Evolutionary conservation across 2,797 vertebrate genomes (phyloP).

Genomic region (Fistularia tabacaria): DNA sequence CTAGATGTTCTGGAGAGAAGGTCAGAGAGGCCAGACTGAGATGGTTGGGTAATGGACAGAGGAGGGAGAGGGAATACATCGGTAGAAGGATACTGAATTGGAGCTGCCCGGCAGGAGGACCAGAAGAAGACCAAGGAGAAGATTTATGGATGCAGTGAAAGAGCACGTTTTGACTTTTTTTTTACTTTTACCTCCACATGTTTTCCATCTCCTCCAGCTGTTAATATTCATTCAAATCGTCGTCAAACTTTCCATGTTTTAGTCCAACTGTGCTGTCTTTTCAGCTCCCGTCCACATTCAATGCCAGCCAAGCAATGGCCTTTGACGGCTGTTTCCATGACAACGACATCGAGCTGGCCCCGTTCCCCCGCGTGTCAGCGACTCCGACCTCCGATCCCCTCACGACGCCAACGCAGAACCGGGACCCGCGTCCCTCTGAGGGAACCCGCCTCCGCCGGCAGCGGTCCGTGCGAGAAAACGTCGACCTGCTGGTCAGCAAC

Average conservation of each 20-base stretch:
- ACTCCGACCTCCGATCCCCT: conserved; percentile 45
- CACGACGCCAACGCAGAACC: conserved; percentile 20
- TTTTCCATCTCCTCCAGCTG: too few species aligned
- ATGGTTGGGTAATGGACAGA: too few species aligned
- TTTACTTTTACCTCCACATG: too few species aligned
- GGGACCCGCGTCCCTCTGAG: conserved; percentile 51
- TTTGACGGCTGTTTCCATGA: conserved; percentile 88
- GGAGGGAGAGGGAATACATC: too few species aligned
- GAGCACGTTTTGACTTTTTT: too few species aligned
- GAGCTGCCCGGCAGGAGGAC: too few species aligned
- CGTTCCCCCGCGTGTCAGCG: conserved; percentile 54
- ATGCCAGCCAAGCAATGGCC: conserved; percentile 86
- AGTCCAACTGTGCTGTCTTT: not conserved
- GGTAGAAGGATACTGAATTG: too few species aligned
- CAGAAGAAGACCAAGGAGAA: too few species aligned
- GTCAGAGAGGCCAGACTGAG: too few species aligned
- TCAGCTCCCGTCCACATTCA: conserved; percentile 82
- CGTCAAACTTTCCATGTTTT: not conserved
- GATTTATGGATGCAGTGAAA: too few species aligned
- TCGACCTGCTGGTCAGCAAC: conserved; percentile 84
- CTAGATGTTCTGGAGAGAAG: too few species aligned
- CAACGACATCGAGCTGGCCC: conserved; percentile 75
- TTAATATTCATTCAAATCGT: too few species aligned
- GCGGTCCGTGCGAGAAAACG: conserved; percentile 74
- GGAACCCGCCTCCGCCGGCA: conserved; percentile 74